phyloP scores from a whole-genome alignment of 2,888 invertebrate genomes.

The Myopa tessellatipennis region DNA sequence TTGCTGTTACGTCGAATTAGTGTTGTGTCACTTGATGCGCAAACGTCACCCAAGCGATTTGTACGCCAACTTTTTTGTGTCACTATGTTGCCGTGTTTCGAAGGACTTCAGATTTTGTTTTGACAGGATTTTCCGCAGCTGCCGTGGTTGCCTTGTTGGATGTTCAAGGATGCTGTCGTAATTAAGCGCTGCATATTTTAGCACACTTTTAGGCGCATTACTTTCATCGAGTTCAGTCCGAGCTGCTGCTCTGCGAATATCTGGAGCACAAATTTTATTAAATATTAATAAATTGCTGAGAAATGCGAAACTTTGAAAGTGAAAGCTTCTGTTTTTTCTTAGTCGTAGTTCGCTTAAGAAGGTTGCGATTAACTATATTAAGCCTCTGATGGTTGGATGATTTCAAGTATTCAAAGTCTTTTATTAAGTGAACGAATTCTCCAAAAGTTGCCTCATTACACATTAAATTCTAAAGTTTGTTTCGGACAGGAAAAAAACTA shows the following conservation, averaged over 20 bases:
- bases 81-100: background rate
- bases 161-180: conserved; percentile 36
- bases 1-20: background rate
- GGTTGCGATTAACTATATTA: conserved; percentile 4
- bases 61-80: background rate
- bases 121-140: background rate
- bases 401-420: too few species aligned
- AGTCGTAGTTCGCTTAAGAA: background rate
- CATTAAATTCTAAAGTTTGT: too few species aligned
- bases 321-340: background rate
- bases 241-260: background rate
- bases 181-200: conserved; percentile 36
- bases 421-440: too few species aligned
- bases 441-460: too few species aligned
- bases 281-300: conserved; percentile 2
- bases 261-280: conserved; percentile 4
- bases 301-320: conserved; percentile 5
- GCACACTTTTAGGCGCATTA: conserved; percentile 15
- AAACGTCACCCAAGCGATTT: conserved; percentile 34
- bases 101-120: conserved; percentile 8
- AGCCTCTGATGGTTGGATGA: background rate
- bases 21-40: conserved; percentile 16
- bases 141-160: too few species aligned
- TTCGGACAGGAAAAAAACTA: too few species aligned
- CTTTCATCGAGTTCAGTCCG: background rate